Conservation (phyloP, 2,797 vertebrate genomes). For the Strix occidentalis region DNA sequence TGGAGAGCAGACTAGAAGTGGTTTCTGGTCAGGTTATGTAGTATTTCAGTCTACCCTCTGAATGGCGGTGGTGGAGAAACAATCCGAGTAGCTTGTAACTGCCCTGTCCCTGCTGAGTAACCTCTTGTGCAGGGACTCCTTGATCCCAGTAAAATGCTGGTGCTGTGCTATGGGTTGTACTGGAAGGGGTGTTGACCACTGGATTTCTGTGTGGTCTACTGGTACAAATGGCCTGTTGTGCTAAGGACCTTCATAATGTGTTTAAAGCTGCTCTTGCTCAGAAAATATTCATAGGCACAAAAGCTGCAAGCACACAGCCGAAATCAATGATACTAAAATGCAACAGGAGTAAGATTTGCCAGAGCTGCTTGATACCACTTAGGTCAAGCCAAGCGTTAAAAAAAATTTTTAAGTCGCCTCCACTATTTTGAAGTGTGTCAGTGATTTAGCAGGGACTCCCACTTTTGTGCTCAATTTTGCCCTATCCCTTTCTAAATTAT, state of each 20-base stretch:
- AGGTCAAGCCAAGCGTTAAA: background rate
- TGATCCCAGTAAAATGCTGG: background rate
- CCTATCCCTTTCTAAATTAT: background rate
- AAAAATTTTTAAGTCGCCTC: background rate
- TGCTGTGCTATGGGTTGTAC: background rate
- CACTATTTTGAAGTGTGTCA: background rate
- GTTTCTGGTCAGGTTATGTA: background rate
- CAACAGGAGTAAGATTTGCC: background rate
- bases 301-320: background rate
- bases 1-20: background rate
- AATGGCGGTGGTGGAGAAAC: background rate
- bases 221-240: background rate
- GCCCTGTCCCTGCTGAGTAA: too few species aligned
- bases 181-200: background rate
- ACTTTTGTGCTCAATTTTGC: background rate
- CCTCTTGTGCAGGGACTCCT: accelerated
- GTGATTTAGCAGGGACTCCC: background rate
- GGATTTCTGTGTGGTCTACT: background rate
- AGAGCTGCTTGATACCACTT: background rate
- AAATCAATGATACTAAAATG: background rate
- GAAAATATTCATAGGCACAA: background rate
- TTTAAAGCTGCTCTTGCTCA: background rate
- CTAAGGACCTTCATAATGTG: background rate
- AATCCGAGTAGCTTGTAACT: background rate
- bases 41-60: background rate